phyloP scores from a whole-genome alignment of 2,888 invertebrate species.

The Eledona agricola region DNA sequence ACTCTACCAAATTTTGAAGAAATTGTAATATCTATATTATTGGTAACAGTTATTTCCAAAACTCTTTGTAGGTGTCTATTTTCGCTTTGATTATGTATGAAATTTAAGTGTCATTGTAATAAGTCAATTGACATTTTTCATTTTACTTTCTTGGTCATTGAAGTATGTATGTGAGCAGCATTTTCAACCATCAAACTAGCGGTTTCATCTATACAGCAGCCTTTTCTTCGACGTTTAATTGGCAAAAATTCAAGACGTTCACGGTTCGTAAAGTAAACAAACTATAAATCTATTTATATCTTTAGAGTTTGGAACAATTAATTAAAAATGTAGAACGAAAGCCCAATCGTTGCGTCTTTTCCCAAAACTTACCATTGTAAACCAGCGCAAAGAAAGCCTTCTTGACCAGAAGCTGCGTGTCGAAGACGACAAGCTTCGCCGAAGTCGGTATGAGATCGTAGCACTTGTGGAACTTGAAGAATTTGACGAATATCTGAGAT shows the following conservation, averaged over 20 bases:
- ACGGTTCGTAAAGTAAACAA: conserved; percentile 29
- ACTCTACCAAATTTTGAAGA: too few relatives aligned
- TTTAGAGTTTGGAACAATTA: conserved; percentile 11
- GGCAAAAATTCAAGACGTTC: conserved; percentile 32
- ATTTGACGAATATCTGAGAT: conserved; percentile 96
- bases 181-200: too few relatives aligned
- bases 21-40: too few relatives aligned
- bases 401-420: conserved; percentile 96
- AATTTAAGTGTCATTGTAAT: too few relatives aligned
- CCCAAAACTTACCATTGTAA: conserved; percentile 82
- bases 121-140: too few relatives aligned
- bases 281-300: conserved; percentile 28
- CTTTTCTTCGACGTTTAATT: conserved; percentile 17
- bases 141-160: too few relatives aligned
- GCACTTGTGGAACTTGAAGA: conserved; percentile 99
- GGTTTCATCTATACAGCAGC: conserved; percentile 15
- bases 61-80: too few relatives aligned
- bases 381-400: conserved; percentile 99
- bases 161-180: too few relatives aligned
- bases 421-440: conserved; percentile 98
- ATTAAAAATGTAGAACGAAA: conserved; percentile 9
- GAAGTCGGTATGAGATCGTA: conserved; percentile 99
- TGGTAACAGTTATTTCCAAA: too few relatives aligned
- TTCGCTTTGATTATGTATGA: too few relatives aligned
- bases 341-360: too few relatives aligned